Evolutionary conservation across 2,888 invertebrate genomes (phyloP).

Genomic region (Tolmerus cingulatus): DNA sequence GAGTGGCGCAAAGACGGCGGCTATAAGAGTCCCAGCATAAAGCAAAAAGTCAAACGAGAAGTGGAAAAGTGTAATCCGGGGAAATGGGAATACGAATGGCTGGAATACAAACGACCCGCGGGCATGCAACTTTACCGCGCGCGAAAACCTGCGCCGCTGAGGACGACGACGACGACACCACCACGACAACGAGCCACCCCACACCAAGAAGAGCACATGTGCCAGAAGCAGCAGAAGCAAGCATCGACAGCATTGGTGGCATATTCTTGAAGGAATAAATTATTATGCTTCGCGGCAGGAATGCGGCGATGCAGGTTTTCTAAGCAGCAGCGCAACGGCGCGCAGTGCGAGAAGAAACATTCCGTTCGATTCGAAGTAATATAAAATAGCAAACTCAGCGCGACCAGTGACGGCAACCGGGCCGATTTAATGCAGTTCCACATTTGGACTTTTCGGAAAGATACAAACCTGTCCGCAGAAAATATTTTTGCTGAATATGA

Average conservation of each 20-base stretch:
- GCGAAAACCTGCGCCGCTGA: not conserved
- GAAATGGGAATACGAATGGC: not conserved
- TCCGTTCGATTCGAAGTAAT: not conserved
- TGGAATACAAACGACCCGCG: not conserved
- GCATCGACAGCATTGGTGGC: not conserved
- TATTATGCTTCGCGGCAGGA: constrained; percentile 23
- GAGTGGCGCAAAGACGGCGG: not conserved
- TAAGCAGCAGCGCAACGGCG: not conserved
- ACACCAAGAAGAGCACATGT: not conserved
- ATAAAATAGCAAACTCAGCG: not conserved
- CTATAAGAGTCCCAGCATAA: not conserved
- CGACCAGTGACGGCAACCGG: not conserved
- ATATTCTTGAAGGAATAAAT: constrained; percentile 23
- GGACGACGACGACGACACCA: not conserved
- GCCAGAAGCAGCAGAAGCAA: not conserved
- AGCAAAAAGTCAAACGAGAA: not conserved
- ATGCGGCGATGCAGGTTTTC: constrained; percentile 25
- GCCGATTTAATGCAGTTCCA: not conserved
- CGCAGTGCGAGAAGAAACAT: not conserved
- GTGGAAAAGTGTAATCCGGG: not conserved
- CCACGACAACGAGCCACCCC: not conserved
- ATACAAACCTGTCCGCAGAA: not conserved
- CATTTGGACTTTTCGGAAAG: not conserved
- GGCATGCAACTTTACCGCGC: not conserved
- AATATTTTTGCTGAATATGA: not conserved